Percentiles rank a stretch among this genome's conserved stretches.
phyloP scores from a whole-genome alignment of 2,888 invertebrate species.

The Selenia dentaria region DNA sequence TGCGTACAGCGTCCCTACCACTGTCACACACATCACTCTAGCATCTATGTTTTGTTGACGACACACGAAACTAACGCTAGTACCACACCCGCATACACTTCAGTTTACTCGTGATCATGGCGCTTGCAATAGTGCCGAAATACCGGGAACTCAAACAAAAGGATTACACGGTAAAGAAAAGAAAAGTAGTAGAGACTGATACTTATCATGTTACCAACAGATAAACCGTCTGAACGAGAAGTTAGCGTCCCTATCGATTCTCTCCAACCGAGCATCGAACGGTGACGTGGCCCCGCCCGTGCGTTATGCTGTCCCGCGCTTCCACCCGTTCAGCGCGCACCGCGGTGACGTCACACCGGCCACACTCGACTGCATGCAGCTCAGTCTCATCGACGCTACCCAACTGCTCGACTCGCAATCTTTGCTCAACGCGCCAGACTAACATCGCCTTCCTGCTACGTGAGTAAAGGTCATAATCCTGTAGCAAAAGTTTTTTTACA shows the following conservation, averaged over 20 bases:
- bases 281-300: slow-evolving; percentile 28
- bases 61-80: too few species aligned
- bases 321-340: slow-evolving; percentile 71
- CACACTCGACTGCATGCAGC: slow-evolving; percentile 76
- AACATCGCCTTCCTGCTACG: slow-evolving; percentile 41
- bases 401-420: slow-evolving; percentile 89
- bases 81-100: too few species aligned
- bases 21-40: too few species aligned
- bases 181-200: too few species aligned
- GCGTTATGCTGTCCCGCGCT: slow-evolving; percentile 49
- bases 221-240: slow-evolving; percentile 67
- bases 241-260: slow-evolving; percentile 60
- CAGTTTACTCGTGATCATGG: too few species aligned
- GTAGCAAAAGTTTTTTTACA: slow-evolving; percentile 1
- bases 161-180: too few species aligned
- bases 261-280: slow-evolving; percentile 53
- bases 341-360: slow-evolving; percentile 43
- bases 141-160: too few species aligned
- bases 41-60: too few species aligned
- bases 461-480: slow-evolving; percentile 4
- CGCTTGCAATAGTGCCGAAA: too few species aligned
- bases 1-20: too few species aligned
- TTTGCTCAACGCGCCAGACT: slow-evolving; percentile 88
- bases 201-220: too few species aligned
- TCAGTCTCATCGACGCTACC: slow-evolving; percentile 85